phyloP scores from a whole-genome alignment of 2,113 vertebrate species.

The Helogale parvula region DNA sequence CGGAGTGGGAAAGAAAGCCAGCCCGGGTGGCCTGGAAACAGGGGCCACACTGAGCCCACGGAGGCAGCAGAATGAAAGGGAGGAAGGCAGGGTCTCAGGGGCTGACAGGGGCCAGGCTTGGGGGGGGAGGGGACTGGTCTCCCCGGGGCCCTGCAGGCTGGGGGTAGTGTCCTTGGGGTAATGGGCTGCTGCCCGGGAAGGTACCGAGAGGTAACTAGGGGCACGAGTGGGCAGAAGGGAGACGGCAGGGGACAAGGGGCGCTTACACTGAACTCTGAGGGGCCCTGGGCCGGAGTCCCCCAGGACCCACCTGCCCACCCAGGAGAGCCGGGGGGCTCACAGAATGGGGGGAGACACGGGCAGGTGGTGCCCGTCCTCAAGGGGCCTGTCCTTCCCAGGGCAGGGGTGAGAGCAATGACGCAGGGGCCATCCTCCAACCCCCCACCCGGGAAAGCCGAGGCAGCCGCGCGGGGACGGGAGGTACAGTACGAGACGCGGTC shows the following conservation, averaged over 20 bases:
- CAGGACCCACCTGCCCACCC: neutral
- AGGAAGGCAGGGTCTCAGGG: neutral
- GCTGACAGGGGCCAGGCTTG: neutral
- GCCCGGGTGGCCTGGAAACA: neutral
- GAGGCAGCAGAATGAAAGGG: neutral
- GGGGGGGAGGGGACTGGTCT: neutral
- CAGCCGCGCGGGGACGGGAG: neutral
- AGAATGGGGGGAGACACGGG: neutral
- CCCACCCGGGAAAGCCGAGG: neutral
- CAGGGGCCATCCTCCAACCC: neutral
- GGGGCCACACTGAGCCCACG: neutral
- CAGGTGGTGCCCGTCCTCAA: accelerated
- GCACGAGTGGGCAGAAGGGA: neutral
- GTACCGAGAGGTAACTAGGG: neutral
- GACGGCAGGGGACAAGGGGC: too few species aligned
- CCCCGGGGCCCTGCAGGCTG: neutral
- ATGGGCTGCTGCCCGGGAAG: neutral
- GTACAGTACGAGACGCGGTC: neutral
- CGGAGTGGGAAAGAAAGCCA: neutral
- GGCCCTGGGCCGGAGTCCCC: neutral
- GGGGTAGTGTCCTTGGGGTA: neutral
- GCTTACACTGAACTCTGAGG: neutral
- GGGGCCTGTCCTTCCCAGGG: neutral
- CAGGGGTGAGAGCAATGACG: neutral
- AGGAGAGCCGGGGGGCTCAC: neutral